Conservation (phyloP, 2,888 invertebrate species). For the Cerastoderma edule region DNA sequence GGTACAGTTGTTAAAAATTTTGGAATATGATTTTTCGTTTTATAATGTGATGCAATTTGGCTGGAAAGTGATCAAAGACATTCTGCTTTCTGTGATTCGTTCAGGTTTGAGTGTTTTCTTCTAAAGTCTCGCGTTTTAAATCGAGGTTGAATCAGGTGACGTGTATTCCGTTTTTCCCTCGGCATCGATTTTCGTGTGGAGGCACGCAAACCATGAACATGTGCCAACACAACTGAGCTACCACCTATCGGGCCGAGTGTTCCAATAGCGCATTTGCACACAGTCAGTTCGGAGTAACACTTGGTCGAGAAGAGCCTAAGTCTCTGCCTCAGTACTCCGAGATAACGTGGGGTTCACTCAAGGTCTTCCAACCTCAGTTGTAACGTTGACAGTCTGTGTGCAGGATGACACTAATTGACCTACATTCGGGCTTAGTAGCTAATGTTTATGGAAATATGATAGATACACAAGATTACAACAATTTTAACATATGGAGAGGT, state of each 20-base stretch:
- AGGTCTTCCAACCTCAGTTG: slow-evolving; percentile 53
- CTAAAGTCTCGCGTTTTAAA: slow-evolving; percentile 45
- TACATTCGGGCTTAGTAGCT: slow-evolving; percentile 73
- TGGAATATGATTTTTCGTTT: slow-evolving; percentile 62
- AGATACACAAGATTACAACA: slow-evolving; percentile 70
- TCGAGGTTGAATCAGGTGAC: slow-evolving; percentile 56
- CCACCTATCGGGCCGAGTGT: slow-evolving; percentile 70
- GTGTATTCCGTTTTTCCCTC: slow-evolving; percentile 57
- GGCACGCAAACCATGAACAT: slow-evolving; percentile 78
- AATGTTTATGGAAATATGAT: slow-evolving; percentile 72
- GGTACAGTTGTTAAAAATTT: slow-evolving; percentile 64
- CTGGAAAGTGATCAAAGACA: slow-evolving; percentile 45
- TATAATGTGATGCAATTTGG: slow-evolving; percentile 61
- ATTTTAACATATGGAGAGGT: slow-evolving; percentile 77
- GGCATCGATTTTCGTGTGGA: slow-evolving; percentile 75
- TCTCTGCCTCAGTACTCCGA: slow-evolving; percentile 23
- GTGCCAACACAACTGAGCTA: slow-evolving; percentile 71
- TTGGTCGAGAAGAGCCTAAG: slow-evolving; percentile 58
- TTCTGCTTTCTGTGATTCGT: neutral
- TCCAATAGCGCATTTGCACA: slow-evolving; percentile 63
- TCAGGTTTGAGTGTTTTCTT: slow-evolving; percentile 35
- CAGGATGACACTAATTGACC: slow-evolving; percentile 77
- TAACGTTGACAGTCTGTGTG: slow-evolving; percentile 62
- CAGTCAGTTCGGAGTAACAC: slow-evolving; percentile 65
- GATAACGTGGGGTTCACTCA: slow-evolving; percentile 25